Conservation (phyloP, 1,140 invertebrate genomes). For the Globodera ellingtonae region DNA sequence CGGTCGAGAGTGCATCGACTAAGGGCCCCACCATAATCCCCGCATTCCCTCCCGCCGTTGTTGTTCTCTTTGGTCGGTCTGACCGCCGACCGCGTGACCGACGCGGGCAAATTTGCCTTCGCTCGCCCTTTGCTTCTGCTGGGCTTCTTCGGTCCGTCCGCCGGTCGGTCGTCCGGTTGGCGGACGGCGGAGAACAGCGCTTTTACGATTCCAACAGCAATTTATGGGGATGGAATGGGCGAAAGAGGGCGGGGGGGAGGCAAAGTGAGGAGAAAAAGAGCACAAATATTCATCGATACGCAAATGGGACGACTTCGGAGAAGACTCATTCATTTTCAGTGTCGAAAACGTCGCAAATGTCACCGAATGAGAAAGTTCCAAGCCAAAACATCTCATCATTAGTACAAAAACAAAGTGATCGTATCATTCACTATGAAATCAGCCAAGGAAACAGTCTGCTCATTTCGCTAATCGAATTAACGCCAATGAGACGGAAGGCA, state of each 20-base stretch:
- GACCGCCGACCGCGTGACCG: not conserved
- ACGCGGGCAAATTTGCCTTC: not conserved
- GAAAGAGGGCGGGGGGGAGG: not conserved
- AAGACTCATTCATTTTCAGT: not conserved
- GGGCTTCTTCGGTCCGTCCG: too few relatives aligned
- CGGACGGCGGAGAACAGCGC: not conserved
- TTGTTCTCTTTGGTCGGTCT: not conserved
- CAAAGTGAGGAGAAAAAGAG: too few relatives aligned
- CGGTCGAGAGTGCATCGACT: not conserved
- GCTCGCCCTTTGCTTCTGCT: not conserved
- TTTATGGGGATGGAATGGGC: not conserved
- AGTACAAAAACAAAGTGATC: not conserved
- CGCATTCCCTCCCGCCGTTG: not conserved
- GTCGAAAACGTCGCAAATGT: not conserved
- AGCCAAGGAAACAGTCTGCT: not conserved
- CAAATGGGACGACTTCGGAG: not conserved
- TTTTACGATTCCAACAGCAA: constrained; percentile 1
- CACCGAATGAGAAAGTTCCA: not conserved
- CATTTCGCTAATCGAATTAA: not conserved
- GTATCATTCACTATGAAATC: not conserved
- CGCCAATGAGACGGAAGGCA: not conserved
- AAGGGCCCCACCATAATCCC: not conserved
- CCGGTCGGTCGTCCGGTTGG: not conserved
- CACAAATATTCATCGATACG: not conserved
- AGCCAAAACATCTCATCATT: not conserved